phyloP scores from a whole-genome alignment of 2,113 vertebrate species.

The Hipposideros armiger region DNA sequence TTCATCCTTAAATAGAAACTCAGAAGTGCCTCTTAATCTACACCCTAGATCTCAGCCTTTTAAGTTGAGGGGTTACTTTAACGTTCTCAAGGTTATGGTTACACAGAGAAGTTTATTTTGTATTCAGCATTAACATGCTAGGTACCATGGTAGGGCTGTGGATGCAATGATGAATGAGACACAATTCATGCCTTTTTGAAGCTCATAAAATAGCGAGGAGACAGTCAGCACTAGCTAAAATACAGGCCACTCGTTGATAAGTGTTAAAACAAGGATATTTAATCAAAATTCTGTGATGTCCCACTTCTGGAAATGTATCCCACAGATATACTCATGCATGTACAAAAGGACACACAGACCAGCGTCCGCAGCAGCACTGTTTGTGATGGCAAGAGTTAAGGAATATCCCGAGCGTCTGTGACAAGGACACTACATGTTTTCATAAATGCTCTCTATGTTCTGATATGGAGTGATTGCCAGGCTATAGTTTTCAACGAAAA shows the following conservation, averaged over 20 bases:
- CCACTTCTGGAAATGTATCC: neutral
- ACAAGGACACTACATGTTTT: neutral
- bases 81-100: neutral
- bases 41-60: constrained; percentile 33
- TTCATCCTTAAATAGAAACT: constrained; percentile 56
- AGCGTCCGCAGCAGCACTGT: neutral
- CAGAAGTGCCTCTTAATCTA: constrained; percentile 26
- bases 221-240: neutral
- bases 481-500: constrained; percentile 26
- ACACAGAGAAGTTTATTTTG: constrained; percentile 22
- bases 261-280: neutral
- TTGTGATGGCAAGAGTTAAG: neutral
- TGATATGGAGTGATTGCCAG: neutral
- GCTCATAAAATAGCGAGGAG: neutral
- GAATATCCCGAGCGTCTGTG: neutral
- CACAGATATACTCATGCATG: neutral
- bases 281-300: constrained; percentile 15
- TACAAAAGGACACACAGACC: neutral
- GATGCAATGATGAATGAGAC: constrained; percentile 1
- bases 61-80: constrained; percentile 4
- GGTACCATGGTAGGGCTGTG: neutral
- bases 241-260: neutral
- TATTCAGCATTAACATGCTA: neutral
- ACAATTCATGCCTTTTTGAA: neutral
- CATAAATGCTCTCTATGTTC: neutral